These are phyloP conservation scores for Scophthalmus maximus DNA, from an alignment of 2,113 vertebrate genomes.

Conservation along the genomic window DNA sequence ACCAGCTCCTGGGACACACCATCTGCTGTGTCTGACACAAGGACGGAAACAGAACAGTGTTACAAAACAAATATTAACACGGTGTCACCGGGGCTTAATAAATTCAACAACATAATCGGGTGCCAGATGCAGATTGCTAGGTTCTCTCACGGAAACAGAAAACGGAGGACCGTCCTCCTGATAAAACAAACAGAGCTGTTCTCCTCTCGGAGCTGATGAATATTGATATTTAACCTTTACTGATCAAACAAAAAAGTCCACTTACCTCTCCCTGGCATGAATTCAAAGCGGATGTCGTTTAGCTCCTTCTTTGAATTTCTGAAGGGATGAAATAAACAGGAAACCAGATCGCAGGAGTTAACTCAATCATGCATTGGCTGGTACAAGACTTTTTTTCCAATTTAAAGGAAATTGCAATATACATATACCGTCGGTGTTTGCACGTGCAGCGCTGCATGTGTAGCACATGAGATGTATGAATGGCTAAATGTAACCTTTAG, in stretches of 20 bases:
- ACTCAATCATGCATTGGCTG: neutral
- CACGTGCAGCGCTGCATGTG: too few relatives aligned
- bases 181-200: too few relatives aligned
- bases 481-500: too few relatives aligned
- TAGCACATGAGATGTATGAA: too few relatives aligned
- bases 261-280: constrained; percentile 97
- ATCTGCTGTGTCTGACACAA: constrained; percentile 92
- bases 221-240: neutral
- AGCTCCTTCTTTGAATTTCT: constrained; percentile 99
- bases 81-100: neutral
- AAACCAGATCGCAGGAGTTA: neutral
- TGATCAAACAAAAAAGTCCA: neutral
- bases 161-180: too few relatives aligned
- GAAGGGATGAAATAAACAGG: constrained; percentile 34
- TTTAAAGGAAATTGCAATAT: neutral
- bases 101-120: neutral
- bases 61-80: constrained; percentile 10
- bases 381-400: too few relatives aligned
- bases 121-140: neutral
- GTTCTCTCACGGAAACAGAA: too few relatives aligned
- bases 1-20: constrained; percentile 98
- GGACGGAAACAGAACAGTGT: neutral
- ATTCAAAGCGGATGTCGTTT: constrained; percentile 98
- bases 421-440: too few relatives aligned
- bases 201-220: neutral